These are phyloP conservation scores for Leptura quadrifasciata DNA, from an alignment of 2,888 invertebrate genomes.

Conservation along the genomic window DNA sequence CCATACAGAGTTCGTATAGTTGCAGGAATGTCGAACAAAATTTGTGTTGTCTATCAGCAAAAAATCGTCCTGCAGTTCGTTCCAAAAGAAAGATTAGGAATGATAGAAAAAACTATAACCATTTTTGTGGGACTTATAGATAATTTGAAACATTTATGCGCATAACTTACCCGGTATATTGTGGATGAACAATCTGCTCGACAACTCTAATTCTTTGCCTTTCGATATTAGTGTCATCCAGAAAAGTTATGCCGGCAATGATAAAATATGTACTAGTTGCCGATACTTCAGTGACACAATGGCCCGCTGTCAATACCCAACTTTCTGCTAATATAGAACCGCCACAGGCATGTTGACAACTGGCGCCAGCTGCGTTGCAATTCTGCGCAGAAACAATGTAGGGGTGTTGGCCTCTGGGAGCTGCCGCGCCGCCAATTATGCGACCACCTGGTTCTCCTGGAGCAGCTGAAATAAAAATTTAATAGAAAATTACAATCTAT, in stretches of 20 bases:
- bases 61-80: no score
- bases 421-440: not conserved
- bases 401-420: not conserved
- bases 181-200: not conserved
- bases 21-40: no score
- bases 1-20: no score
- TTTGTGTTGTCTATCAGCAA: no score
- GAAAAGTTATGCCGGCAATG: not conserved
- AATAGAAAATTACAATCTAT: no score
- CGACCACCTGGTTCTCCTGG: not conserved
- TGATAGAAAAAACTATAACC: no score
- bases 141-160: no score
- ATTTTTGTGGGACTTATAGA: no score
- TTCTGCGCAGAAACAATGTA: not conserved
- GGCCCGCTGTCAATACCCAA: not conserved
- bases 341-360: constrained; percentile 2
- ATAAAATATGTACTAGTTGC: not conserved
- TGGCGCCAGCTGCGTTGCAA: not conserved
- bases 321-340: not conserved
- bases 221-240: not conserved
- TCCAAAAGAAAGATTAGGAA: no score
- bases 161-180: not conserved
- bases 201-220: not conserved
- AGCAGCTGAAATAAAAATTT: not conserved
- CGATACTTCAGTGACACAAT: constrained; percentile 6